A percentile compares a stretch with the other conserved stretches of the same genome.
phyloP scores from a whole-genome alignment of 2,113 vertebrate genomes.

The Dermatemys mawii region DNA sequence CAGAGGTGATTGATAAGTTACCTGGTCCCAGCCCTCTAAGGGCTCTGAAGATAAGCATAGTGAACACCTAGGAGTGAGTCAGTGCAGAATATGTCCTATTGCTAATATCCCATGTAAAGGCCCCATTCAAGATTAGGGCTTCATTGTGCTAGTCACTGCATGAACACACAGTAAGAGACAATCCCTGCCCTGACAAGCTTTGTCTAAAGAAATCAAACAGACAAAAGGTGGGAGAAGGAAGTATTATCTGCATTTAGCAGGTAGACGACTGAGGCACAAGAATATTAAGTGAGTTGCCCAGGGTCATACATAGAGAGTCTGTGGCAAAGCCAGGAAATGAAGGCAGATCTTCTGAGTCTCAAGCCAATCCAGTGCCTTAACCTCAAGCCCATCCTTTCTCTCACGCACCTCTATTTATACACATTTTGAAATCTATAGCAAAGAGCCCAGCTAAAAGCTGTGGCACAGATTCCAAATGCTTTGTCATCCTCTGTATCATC shows the following conservation, averaged over 20 bases:
- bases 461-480: background rate
- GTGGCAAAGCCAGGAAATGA: conserved; percentile 35
- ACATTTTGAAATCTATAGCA: conserved; percentile 2
- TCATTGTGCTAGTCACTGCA: background rate
- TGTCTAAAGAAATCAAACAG: background rate
- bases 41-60: background rate
- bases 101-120: rapidly evolving
- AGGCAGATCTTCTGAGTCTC: background rate
- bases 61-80: background rate
- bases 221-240: background rate
- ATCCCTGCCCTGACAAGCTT: background rate
- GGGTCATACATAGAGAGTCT: background rate
- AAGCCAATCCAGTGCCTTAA: background rate
- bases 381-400: background rate
- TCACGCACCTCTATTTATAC: background rate
- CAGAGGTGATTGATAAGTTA: background rate
- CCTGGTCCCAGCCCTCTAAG: background rate
- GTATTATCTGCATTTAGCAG: background rate
- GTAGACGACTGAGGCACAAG: background rate
- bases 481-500: conserved; percentile 35
- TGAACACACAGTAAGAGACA: background rate
- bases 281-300: background rate
- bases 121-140: background rate
- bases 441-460: background rate
- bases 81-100: background rate